These are phyloP conservation scores for Myopa tessellatipennis DNA, from an alignment of 2,888 invertebrate genomes.

Conservation along the genomic window DNA sequence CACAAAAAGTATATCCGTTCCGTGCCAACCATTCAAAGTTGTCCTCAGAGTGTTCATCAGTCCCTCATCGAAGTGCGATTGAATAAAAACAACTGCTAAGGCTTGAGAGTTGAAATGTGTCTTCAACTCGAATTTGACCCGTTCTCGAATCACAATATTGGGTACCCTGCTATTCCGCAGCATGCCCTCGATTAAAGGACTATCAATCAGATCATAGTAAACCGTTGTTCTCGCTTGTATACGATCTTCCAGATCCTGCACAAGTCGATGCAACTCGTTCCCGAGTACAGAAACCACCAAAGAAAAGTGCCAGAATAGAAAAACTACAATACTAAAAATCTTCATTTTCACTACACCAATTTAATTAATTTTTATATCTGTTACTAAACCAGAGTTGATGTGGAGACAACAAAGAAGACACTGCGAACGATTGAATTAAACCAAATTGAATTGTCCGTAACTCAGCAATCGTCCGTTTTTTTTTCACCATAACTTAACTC, in stretches of 20 bases:
- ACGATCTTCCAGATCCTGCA: slow-evolving; percentile 16
- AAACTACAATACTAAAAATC: too few relatives aligned
- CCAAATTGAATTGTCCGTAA: too few relatives aligned
- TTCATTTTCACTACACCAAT: neutral
- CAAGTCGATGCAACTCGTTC: too few relatives aligned
- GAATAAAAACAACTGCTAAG: slow-evolving; percentile 13
- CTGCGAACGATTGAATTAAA: too few relatives aligned
- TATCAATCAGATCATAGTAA: slow-evolving; percentile 25
- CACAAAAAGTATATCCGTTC: slow-evolving; percentile 31
- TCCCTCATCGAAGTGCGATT: neutral
- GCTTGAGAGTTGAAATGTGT: slow-evolving; percentile 21
- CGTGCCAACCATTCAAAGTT: slow-evolving; percentile 7
- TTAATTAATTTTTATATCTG: neutral
- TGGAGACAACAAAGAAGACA: too few relatives aligned
- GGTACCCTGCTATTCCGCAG: slow-evolving; percentile 17
- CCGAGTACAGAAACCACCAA: too few relatives aligned
- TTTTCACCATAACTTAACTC: too few relatives aligned
- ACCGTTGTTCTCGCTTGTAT: slow-evolving; percentile 28
- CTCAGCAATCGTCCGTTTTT: neutral
- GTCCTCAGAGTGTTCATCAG: slow-evolving; percentile 19
- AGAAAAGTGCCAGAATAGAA: too few relatives aligned
- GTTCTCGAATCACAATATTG: neutral
- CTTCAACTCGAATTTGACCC: neutral
- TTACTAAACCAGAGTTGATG: too few relatives aligned
- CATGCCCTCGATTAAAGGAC: neutral